Conservation (phyloP, 2,113 vertebrate species). For the Chlorodrepanis virens region DNA sequence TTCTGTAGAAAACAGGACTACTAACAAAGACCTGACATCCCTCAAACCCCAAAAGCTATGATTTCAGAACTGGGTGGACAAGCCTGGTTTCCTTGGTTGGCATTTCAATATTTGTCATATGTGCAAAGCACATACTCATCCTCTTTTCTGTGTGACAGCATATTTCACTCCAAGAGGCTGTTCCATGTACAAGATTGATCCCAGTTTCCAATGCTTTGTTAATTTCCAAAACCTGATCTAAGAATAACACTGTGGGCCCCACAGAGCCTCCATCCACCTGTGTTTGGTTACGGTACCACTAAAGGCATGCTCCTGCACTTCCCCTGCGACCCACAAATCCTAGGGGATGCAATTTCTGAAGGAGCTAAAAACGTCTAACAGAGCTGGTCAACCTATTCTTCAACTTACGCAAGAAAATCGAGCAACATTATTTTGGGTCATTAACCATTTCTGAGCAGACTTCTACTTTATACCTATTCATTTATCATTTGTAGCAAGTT, state of each 20-base stretch:
- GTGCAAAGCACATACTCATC: neutral
- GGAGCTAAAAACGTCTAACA: neutral
- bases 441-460: neutral
- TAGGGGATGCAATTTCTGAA: neutral
- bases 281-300: neutral
- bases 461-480: neutral
- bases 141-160: neutral
- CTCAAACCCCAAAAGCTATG: neutral
- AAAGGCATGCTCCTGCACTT: neutral
- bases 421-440: neutral
- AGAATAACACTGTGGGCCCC: neutral
- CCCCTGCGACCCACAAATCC: neutral
- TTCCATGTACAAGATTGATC: neutral
- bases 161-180: neutral
- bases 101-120: neutral
- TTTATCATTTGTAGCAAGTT: neutral
- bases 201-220: neutral
- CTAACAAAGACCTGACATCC: neutral
- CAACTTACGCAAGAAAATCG: neutral
- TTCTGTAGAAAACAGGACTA: neutral
- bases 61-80: neutral
- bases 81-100: neutral
- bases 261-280: neutral
- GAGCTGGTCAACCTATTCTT: neutral
- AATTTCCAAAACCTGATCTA: neutral